Conservation (phyloP, 2,797 vertebrate species). For the Chiloscyllium punctatum region DNA sequence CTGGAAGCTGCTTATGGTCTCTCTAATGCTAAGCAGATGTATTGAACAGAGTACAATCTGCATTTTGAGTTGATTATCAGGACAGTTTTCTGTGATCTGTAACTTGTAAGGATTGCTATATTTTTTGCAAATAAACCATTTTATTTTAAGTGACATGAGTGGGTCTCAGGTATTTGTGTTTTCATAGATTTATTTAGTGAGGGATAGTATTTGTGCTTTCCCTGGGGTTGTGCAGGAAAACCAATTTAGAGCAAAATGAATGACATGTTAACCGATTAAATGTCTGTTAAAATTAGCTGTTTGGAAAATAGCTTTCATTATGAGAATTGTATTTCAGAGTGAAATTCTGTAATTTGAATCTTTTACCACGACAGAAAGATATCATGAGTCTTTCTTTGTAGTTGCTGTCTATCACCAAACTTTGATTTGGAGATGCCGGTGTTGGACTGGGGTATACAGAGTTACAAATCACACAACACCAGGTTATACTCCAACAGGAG, state of each 20-base stretch:
- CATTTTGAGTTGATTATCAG: background rate
- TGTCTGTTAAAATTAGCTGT: background rate
- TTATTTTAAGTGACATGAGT: constrained; percentile 4
- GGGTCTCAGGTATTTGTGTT: background rate
- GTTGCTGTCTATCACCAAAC: background rate
- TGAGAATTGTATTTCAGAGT: background rate
- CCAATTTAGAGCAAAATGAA: background rate
- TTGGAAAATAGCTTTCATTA: background rate
- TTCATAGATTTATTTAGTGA: background rate
- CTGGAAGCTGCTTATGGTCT: background rate
- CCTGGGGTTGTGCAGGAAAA: background rate
- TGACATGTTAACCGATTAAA: background rate
- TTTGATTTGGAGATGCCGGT: too few relatives aligned
- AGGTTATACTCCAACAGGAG: too few relatives aligned
- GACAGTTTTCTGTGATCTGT: background rate
- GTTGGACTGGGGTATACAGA: too few relatives aligned
- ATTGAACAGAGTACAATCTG: background rate
- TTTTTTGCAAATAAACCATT: background rate
- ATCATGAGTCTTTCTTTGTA: background rate
- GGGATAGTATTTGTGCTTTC: background rate
- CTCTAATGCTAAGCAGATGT: background rate
- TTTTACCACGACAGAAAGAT: background rate
- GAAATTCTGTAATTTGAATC: background rate
- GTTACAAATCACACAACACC: too few relatives aligned
- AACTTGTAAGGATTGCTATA: background rate